A percentile compares a stretch with the other conserved stretches of the same genome.
Evolutionary conservation across 1,140 invertebrate genomes (phyloP).

Genomic region (Drosophila yakuba): DNA sequence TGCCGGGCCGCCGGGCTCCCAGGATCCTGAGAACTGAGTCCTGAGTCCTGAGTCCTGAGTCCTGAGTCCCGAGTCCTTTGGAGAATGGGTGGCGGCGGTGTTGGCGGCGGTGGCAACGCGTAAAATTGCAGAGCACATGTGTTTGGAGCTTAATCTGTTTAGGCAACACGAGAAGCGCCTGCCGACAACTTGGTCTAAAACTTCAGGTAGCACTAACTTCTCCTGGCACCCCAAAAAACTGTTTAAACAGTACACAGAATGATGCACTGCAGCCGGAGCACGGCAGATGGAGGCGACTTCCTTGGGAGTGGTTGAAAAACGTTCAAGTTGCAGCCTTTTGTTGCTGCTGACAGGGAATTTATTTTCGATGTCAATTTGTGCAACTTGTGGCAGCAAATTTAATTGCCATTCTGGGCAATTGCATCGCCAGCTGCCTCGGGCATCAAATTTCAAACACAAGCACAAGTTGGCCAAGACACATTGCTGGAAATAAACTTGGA

Average conservation of each 20-base stretch:
- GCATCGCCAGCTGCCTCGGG: slow-evolving; percentile 3
- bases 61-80: too few relatives aligned
- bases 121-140: slow-evolving; percentile 79
- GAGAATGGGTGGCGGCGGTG: not conserved
- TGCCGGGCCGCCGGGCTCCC: slow-evolving; percentile 50
- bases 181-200: slow-evolving; percentile 75
- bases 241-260: slow-evolving; percentile 31
- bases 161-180: slow-evolving; percentile 73
- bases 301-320: slow-evolving; percentile 46
- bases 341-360: slow-evolving; percentile 38
- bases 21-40: not conserved
- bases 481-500: slow-evolving; percentile 5
- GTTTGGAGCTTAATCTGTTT: slow-evolving; percentile 80
- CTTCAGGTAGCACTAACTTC: slow-evolving; percentile 80
- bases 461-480: not conserved
- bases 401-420: slow-evolving; percentile 32
- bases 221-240: slow-evolving; percentile 47
- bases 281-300: slow-evolving; percentile 7
- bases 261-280: slow-evolving; percentile 58
- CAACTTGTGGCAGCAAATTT: slow-evolving; percentile 39
- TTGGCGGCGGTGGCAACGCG: slow-evolving; percentile 54
- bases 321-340: slow-evolving; percentile 41
- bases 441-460: slow-evolving; percentile 23
- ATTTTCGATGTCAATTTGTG: slow-evolving; percentile 53
- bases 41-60: too few relatives aligned